Evolutionary conservation across 2,797 vertebrate species (phyloP).

Genomic region (Poecilia gillii): DNA sequence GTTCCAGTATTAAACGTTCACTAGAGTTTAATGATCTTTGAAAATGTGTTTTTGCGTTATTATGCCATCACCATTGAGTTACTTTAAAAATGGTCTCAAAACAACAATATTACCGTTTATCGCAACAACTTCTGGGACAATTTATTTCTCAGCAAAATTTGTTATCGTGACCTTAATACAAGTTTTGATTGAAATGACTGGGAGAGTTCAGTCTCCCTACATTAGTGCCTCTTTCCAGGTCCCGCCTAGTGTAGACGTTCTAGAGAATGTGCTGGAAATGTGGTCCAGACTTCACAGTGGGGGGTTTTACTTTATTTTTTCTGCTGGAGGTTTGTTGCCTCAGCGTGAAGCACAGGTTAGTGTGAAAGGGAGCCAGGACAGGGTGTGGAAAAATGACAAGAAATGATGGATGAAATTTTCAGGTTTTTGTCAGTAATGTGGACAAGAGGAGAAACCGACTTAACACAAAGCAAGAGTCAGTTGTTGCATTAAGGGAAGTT

Average conservation of each 20-base stretch:
- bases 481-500: neutral
- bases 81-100: no score
- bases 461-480: neutral
- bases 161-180: neutral
- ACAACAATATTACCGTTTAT: no score
- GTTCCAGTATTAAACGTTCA: no score
- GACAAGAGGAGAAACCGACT: neutral
- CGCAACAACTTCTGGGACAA: no score
- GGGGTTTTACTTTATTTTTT: neutral
- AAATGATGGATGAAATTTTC: neutral
- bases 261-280: neutral
- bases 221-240: neutral
- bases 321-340: neutral
- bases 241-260: no score
- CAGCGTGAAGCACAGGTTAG: neutral
- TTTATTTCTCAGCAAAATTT: no score
- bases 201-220: neutral
- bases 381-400: neutral
- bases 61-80: no score
- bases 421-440: neutral
- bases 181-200: neutral
- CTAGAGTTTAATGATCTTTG: no score
- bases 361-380: neutral
- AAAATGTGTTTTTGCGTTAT: no score
- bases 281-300: neutral